Percentiles rank a stretch among this genome's conserved stretches.
Conservation (phyloP, 2,797 vertebrate genomes). For the Catostomus latipinnis region DNA sequence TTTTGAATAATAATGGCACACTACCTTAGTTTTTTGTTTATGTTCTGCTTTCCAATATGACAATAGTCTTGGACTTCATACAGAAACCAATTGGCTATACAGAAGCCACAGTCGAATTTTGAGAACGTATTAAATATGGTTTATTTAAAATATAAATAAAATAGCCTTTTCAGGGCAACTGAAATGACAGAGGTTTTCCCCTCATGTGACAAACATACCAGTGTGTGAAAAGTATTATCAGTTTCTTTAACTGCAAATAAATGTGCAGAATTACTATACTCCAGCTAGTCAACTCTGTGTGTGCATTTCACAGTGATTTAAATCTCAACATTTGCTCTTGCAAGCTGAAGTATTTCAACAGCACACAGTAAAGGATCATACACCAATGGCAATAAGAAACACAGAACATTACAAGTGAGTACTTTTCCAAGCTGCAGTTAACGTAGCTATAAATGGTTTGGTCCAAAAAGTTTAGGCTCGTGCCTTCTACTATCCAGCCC, state of each 20-base stretch:
- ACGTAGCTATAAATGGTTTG: constrained; percentile 24
- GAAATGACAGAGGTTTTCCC: background rate
- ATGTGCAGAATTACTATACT: background rate
- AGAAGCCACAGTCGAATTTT: no score
- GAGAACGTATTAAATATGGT: no score
- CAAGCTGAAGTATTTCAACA: constrained; percentile 9
- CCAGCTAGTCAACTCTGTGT: background rate
- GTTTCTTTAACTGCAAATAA: no score
- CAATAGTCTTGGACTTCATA: no score
- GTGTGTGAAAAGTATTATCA: no score
- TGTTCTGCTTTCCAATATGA: no score
- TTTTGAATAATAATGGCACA: no score
- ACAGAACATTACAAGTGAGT: constrained; percentile 30
- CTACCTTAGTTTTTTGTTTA: no score
- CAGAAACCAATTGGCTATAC: no score
- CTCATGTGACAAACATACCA: background rate
- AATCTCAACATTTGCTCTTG: constrained; percentile 1
- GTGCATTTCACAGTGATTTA: background rate
- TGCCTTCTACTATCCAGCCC: constrained; percentile 33
- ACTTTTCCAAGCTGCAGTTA: constrained; percentile 41
- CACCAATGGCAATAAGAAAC: constrained; percentile 26
- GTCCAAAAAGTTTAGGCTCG: constrained; percentile 40
- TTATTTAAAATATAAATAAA: no score
- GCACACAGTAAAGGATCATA: constrained; percentile 21
- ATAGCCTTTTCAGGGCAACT: background rate